Evolutionary conservation across 2,113 vertebrate genomes (phyloP), one percentile per base, ranked within the genome.

Genomic region (Larimichthys crocea): DNA sequence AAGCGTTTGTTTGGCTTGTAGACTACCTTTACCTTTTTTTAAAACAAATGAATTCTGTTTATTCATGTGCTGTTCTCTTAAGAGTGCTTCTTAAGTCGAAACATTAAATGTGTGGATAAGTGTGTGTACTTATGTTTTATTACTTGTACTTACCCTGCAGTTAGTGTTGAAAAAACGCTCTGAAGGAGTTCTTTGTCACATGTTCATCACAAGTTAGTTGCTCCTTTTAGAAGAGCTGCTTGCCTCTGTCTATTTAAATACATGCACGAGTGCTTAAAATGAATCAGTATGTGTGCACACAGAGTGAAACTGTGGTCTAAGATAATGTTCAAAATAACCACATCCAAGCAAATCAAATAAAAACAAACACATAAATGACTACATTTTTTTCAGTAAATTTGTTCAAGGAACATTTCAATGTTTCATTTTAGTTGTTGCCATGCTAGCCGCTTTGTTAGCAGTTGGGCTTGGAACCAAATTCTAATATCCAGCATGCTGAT

Each of bases 21-120:
- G 50, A 31, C 19, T 53, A 46, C 31, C 4, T 60, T 60, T 61
- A 24, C 68, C 26, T 35, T 80, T 40, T 52, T 57, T 63, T 35
- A 6, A 35, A 4, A 68, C 49, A 3, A 20, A 26, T 26, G 26
- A 26, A 31, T 78, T 24, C 29, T 73, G 80, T 71, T 17, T 62
- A 2, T 60, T 67, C 2, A 16, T 80, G 72, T 76, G 56, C 55
- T 77, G 17, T 11, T 50, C 10, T 52, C 46, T 55, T 35, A 10
- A 59, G 70, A 55, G 40, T 55, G 62, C 40, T 42, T 74, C 20
- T 67, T 29, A n/a, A 61, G 35, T 63, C 29, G 24, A 56, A 64
- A 40, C 29, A 88, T 85, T 82, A 83, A 90, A 90, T 74, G 49
- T 80, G 57, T 76, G 75, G 50, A 26, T 56, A 62, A 14, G 26